phyloP scores from a whole-genome alignment of 2,888 invertebrate genomes.

The Osmoderma eremita region DNA sequence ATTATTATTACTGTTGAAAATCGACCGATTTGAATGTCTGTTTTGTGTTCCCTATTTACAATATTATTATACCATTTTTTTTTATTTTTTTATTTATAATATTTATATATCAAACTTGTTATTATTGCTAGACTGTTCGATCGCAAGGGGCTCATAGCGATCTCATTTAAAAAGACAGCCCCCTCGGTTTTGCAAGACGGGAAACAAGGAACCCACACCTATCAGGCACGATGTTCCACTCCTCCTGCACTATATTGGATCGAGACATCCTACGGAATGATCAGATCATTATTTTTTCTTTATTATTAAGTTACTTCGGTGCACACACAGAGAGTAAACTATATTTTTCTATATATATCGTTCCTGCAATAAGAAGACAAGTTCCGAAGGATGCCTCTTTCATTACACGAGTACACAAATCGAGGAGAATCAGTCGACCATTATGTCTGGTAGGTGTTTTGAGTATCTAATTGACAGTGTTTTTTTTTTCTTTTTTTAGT shows the following conservation, averaged over 20 bases:
- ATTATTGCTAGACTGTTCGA: constrained; percentile 45
- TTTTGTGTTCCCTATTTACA: constrained; percentile 41
- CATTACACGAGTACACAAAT: background rate
- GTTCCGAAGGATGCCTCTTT: constrained; percentile 29
- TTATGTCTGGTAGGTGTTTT: constrained; percentile 10
- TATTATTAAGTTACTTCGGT: constrained; percentile 37
- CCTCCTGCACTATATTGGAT: too few species aligned
- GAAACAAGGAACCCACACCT: too few species aligned
- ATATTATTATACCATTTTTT: constrained; percentile 40
- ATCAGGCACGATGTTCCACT: too few species aligned
- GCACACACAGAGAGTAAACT: constrained; percentile 56
- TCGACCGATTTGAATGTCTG: constrained; percentile 42
- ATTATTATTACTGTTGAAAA: constrained; percentile 41
- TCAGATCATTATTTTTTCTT: background rate
- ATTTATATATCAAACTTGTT: constrained; percentile 44
- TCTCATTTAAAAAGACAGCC: constrained; percentile 57
- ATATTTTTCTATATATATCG: constrained; percentile 59
- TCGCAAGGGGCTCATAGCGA: constrained; percentile 58
- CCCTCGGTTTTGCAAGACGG: constrained; percentile 38
- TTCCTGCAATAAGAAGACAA: constrained; percentile 50
- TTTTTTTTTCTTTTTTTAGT: constrained; percentile 66
- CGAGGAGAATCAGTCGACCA: constrained; percentile 18
- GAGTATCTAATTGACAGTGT: constrained; percentile 59
- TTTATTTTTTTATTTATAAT: constrained; percentile 42
- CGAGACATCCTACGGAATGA: constrained; percentile 30